Percentiles rank a stretch among this genome's conserved stretches.
Evolutionary conservation across 2,797 vertebrate species (phyloP).

Genomic region (Cryptoblepharus egeriae): DNA sequence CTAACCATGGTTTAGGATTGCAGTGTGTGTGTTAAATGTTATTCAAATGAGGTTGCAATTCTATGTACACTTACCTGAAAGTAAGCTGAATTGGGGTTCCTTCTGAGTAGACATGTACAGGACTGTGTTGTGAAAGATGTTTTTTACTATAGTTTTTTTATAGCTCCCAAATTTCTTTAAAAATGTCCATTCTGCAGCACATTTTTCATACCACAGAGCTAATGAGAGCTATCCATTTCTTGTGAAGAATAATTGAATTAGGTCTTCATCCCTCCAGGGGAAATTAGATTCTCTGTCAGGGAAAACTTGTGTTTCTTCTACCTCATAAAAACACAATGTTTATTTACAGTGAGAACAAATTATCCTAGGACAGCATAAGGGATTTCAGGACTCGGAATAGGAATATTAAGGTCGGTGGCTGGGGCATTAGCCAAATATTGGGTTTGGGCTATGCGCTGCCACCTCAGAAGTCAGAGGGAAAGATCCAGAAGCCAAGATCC

Average conservation of each 20-base stretch:
- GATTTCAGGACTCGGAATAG: too few relatives aligned
- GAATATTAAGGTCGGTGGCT: too few relatives aligned
- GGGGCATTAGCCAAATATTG: too few relatives aligned
- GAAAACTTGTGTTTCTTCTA: not conserved
- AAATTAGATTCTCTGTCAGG: not conserved
- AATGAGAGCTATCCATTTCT: not conserved
- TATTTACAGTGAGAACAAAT: not conserved
- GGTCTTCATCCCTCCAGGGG: not conserved
- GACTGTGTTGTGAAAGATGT: too few relatives aligned
- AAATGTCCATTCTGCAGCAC: not conserved
- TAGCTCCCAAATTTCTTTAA: not conserved
- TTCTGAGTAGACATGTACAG: too few relatives aligned
- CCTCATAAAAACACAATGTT: not conserved
- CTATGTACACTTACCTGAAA: too few relatives aligned
- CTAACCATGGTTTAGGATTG: too few relatives aligned
- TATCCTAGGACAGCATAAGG: too few relatives aligned
- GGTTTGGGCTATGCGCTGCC: too few relatives aligned
- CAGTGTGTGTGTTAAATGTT: not conserved
- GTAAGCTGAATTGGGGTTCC: too few relatives aligned
- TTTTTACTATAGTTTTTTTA: not conserved
- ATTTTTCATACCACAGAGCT: not conserved
- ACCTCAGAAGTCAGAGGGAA: too few relatives aligned
- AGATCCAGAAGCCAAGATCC: too few relatives aligned
- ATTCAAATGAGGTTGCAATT: not conserved
- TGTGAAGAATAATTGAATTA: not conserved